phyloP scores from a whole-genome alignment of 2,797 vertebrate species.

The Melanogrammus aeglefinus region DNA sequence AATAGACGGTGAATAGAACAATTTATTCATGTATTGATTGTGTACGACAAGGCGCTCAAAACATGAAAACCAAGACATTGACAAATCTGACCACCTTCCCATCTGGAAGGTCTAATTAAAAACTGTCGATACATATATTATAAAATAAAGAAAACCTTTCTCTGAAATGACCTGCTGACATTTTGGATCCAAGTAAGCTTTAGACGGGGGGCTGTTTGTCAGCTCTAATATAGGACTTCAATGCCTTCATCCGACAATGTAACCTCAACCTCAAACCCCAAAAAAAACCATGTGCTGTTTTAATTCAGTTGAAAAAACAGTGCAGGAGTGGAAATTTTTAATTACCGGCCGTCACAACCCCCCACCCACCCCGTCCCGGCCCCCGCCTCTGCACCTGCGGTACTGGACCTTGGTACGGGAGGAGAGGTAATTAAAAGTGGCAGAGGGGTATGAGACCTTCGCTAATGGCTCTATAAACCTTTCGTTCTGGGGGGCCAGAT shows the following conservation, averaged over 20 bases:
- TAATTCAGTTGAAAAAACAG: not conserved
- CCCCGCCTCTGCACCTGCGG: not conserved
- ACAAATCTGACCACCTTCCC: not conserved
- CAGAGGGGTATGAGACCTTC: not conserved
- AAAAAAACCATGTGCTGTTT: not conserved
- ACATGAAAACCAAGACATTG: not conserved
- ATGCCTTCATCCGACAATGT: not conserved
- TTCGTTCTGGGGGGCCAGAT: not conserved
- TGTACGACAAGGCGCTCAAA: not conserved
- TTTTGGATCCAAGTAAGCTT: not conserved
- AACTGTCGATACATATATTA: not conserved
- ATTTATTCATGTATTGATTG: not conserved
- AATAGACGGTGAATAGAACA: not conserved
- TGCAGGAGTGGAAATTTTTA: not conserved
- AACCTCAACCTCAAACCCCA: not conserved
- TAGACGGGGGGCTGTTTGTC: too few relatives aligned
- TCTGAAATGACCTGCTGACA: not conserved
- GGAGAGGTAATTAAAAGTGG: not conserved
- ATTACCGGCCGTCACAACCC: not conserved
- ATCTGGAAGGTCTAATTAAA: not conserved
- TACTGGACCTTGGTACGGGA: not conserved
- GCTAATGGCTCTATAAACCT: conserved; percentile 1
- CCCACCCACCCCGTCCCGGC: not conserved
- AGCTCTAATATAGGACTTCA: not conserved
- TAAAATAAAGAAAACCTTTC: not conserved